These are phyloP conservation scores for Caenorhabditis macrosperma DNA, from an alignment of 2,888 invertebrate genomes.

Conservation along the genomic window DNA sequence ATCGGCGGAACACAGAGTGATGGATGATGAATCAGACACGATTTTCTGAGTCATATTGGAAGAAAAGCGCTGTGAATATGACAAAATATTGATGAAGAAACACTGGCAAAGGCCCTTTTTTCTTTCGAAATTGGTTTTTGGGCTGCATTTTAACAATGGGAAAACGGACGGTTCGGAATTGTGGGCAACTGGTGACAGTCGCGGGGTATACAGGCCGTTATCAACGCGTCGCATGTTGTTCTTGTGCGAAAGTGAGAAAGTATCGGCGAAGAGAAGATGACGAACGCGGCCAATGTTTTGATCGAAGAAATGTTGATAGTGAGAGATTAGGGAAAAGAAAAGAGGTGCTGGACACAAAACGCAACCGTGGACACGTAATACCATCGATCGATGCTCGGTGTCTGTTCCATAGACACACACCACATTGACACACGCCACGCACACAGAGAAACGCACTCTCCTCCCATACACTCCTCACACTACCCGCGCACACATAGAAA, in stretches of 20 bases:
- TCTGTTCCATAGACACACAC: constrained; percentile 47
- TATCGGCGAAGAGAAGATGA: background rate
- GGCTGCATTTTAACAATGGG: background rate
- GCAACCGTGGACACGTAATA: constrained; percentile 37
- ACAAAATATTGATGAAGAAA: constrained; percentile 6
- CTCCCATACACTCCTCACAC: constrained; percentile 45
- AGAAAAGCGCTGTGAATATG: background rate
- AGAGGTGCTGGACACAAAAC: background rate
- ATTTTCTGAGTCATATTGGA: constrained; percentile 32
- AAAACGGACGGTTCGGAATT: background rate
- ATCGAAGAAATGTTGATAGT: background rate
- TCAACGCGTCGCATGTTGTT: constrained; percentile 38
- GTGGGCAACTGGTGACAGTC: constrained; percentile 36
- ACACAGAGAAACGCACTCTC: constrained; percentile 32
- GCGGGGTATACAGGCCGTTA: constrained; percentile 35
- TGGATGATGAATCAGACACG: constrained; percentile 28
- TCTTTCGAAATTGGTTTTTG: background rate
- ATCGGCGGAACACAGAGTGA: background rate
- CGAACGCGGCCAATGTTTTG: constrained; percentile 19
- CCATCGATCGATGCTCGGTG: constrained; percentile 55
- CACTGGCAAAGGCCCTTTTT: background rate
- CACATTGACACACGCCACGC: constrained; percentile 31
- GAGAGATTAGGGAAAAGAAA: background rate
- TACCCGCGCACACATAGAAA: constrained; percentile 51
- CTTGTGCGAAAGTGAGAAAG: constrained; percentile 35